Evolutionary conservation across 1,140 invertebrate genomes (phyloP).

Genomic region (Cydia strobilella): DNA sequence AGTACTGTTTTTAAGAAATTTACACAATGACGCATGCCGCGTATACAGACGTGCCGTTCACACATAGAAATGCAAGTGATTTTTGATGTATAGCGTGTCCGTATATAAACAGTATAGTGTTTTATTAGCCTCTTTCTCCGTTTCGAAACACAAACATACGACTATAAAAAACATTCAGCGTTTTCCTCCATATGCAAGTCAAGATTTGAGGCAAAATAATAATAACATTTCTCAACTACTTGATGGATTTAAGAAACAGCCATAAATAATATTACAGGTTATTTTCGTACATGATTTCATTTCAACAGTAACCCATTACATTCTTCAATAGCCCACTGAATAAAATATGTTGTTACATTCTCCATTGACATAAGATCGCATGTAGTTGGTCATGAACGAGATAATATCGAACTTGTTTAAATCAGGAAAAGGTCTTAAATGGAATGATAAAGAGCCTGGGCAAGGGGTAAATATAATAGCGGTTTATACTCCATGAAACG

Average conservation of each 20-base stretch:
- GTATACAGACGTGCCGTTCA: too few species aligned
- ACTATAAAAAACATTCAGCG: too few species aligned
- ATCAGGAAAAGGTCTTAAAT: background rate
- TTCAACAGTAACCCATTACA: slow-evolving; percentile 1
- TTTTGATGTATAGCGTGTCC: too few species aligned
- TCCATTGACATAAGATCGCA: background rate
- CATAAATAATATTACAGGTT: background rate
- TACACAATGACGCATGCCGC: too few species aligned
- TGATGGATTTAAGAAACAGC: background rate
- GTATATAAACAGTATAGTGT: too few species aligned
- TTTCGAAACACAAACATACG: too few species aligned
- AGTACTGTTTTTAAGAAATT: too few species aligned
- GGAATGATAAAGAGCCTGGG: background rate
- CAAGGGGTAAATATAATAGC: background rate
- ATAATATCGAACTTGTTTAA: background rate
- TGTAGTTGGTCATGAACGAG: background rate
- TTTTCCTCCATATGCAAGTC: too few species aligned
- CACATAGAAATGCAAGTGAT: too few species aligned
- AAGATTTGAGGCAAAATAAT: background rate
- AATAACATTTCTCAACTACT: background rate
- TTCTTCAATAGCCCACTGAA: background rate
- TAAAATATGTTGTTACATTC: background rate
- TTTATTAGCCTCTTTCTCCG: too few species aligned
- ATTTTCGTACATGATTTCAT: slow-evolving; percentile 5
- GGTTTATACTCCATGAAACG: background rate